phyloP scores from a whole-genome alignment of 2,888 invertebrate species.

The Drosophila nr. perissopoda region DNA sequence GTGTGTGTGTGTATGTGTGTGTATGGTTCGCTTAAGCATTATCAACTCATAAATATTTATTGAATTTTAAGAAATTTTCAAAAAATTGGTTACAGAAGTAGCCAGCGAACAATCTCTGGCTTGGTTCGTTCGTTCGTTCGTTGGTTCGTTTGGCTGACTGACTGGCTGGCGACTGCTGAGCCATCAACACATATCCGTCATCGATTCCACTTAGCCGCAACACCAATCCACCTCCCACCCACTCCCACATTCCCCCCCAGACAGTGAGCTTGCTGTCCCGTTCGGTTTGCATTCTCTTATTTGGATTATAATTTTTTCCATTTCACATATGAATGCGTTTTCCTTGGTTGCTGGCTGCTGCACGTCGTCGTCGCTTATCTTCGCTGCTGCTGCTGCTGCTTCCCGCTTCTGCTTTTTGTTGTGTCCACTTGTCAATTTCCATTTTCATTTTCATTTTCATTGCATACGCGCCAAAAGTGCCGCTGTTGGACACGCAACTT shows the following conservation, averaged over 20 bases:
- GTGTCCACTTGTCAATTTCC: conserved; percentile 71
- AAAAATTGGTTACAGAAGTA: conserved; percentile 61
- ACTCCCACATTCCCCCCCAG: background rate
- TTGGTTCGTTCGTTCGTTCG: background rate
- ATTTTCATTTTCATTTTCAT: conserved; percentile 54
- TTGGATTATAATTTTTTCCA: conserved; percentile 83
- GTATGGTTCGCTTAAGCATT: conserved; percentile 66
- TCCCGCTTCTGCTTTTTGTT: conserved; percentile 5
- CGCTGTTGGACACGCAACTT: conserved; percentile 8
- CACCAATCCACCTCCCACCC: background rate
- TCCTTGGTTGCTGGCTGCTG: conserved; percentile 48
- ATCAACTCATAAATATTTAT: conserved; percentile 83
- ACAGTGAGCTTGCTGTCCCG: conserved; percentile 13
- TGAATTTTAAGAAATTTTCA: conserved; percentile 83
- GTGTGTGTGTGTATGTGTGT: conserved; percentile 6
- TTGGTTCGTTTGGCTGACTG: conserved; percentile 14
- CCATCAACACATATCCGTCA: conserved; percentile 74
- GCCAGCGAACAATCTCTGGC: conserved; percentile 44
- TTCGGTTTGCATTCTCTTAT: conserved; percentile 73
- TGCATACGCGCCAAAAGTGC: conserved; percentile 25
- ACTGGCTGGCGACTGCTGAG: conserved; percentile 43
- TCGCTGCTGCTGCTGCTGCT: background rate
- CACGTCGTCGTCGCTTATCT: background rate
- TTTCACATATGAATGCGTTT: conserved; percentile 83
- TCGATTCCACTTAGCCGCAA: conserved; percentile 62